A percentile compares a stretch with the other conserved stretches of the same genome.
phyloP scores from a whole-genome alignment of 2,888 invertebrate genomes.

The Tenthredo amoena region DNA sequence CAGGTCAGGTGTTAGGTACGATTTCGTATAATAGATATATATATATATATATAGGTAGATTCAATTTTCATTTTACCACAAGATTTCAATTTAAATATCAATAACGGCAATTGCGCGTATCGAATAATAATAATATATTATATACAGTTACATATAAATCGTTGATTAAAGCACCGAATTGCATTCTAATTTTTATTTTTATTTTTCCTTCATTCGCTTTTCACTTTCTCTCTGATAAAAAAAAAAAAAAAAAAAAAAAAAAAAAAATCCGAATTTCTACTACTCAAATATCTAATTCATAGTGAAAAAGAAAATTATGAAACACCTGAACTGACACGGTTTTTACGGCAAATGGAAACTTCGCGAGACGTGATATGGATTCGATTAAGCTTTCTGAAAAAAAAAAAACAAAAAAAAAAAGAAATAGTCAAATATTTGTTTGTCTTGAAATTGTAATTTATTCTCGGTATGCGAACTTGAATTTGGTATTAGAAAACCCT shows the following conservation, averaged over 20 bases:
- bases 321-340: no score
- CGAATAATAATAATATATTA: not conserved
- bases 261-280: not conserved
- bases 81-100: constrained; percentile 1
- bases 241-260: not conserved
- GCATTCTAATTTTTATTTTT: not conserved
- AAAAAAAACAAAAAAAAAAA: not conserved
- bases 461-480: constrained; percentile 18
- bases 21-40: not conserved
- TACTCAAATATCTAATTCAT: no score
- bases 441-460: not conserved
- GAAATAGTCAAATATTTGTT: not conserved
- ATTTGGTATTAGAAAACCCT: constrained; percentile 61
- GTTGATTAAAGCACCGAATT: not conserved
- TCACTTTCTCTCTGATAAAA: not conserved
- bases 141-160: not conserved
- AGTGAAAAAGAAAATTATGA: no score
- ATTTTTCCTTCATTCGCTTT: not conserved
- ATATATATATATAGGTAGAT: no score
- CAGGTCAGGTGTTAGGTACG: constrained; percentile 51
- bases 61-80: constrained; percentile 14
- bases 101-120: constrained; percentile 41
- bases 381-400: no score
- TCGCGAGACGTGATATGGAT: no score
- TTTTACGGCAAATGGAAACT: no score